Base-by-base conservation (phyloP, 2,797 vertebrate genomes). In the Clarias laeviceps region DNA sequence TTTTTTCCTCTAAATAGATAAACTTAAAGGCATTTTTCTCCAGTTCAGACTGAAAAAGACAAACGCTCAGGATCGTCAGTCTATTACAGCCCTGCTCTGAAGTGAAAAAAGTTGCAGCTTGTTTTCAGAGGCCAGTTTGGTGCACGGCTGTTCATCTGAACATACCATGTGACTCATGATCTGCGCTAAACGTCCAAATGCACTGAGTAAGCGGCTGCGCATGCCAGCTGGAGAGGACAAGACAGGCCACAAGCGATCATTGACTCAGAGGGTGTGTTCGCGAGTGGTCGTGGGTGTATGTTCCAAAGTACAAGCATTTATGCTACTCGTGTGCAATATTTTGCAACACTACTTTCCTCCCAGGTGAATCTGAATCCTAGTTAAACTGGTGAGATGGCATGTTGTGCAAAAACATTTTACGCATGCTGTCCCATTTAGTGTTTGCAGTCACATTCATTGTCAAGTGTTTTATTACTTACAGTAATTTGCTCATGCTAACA, bases 191-290 rank as follows among this genome's bases (percentile, higher is more conserved):
- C 80, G 70, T 91, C 94, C 93, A 94, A 93, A 93, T 91, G 90
- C 88, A 91, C 90, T 95, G 94, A 95, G 91, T 95, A 94, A 95
- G 92, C 84, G 65, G 90, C 92, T 89, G 89, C 87, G 88, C 24
- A 82, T 90, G 94, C 94, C 94, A 95, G 94, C 91, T 92, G 91
- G 91, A 92, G 90, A 91, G 90, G 91, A 91, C 91, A 91, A 93
- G 86, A 78, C 79, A 73, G 85, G 91, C 93, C 93, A 94, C 93
- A 94, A 94, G 93, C 93, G 91, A 90, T 93, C 93, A 91, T 91
- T 94, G 95, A 95, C 91, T 95, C 95, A 95, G 87, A 91, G 91
- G 93, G 84, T 72, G 83, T 82, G 69, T 88, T 70, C 82, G 65
- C 57, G 56, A 65, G 85, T 83, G 83, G 74, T 59, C 66, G 89